Conservation (phyloP, 92 coral and sea anemone species). For the Actinostola sp. region DNA sequence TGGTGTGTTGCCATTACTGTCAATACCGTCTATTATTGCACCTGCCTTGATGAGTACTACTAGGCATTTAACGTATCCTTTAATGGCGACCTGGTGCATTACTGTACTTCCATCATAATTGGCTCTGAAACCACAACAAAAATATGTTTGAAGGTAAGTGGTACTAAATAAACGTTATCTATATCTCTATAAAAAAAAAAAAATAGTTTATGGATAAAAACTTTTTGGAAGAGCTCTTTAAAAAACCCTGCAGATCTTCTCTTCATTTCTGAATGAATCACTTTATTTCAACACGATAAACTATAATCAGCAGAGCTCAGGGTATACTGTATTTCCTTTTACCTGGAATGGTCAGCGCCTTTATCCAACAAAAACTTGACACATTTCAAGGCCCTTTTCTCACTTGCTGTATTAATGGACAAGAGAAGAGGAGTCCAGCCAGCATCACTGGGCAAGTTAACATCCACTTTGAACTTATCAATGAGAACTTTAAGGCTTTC, state of each 20-base stretch:
- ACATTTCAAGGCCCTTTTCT: constrained; percentile 77
- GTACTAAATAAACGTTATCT: too few species aligned
- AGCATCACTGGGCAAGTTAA: constrained; percentile 79
- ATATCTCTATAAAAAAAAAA: too few species aligned
- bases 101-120: constrained; percentile 82
- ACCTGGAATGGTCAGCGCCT: constrained; percentile 97
- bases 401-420: constrained; percentile 76
- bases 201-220: too few species aligned
- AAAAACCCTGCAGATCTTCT: too few species aligned
- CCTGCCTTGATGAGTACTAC: constrained; percentile 74
- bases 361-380: constrained; percentile 71
- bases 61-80: constrained; percentile 91
- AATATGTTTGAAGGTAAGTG: not conserved
- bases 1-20: constrained; percentile 82
- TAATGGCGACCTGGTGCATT: constrained; percentile 91
- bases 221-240: too few species aligned
- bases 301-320: too few species aligned
- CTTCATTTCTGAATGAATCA: too few species aligned
- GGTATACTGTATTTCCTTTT: too few species aligned
- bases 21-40: constrained; percentile 69
- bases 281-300: too few species aligned
- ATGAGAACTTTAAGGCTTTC: constrained; percentile 83
- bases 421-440: constrained; percentile 97
- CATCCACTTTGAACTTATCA: constrained; percentile 78
- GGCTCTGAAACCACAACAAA: constrained; percentile 48